These are phyloP conservation scores for Neotoxoptera formosana DNA, from an alignment of 1,140 invertebrate species.

Conservation along the genomic window DNA sequence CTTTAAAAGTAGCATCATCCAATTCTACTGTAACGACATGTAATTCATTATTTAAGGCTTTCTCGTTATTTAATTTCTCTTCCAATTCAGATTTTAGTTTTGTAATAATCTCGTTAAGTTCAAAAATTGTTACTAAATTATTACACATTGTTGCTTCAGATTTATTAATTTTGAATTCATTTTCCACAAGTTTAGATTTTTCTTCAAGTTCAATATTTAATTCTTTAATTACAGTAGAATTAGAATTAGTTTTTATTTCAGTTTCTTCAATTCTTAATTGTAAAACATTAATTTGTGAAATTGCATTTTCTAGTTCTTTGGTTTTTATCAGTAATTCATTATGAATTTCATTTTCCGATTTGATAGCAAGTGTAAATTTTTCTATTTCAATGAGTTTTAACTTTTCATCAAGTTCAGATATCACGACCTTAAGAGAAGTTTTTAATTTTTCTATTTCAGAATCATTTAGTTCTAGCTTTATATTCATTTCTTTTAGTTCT, in stretches of 20 bases:
- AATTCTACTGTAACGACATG: not conserved
- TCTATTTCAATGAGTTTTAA: not conserved
- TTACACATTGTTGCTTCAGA: not conserved
- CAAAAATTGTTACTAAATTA: not conserved
- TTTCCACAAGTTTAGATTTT: not conserved
- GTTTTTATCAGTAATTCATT: not conserved
- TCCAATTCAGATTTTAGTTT: constrained; percentile 8
- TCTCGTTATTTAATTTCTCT: not conserved
- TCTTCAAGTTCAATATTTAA: not conserved
- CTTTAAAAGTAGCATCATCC: not conserved
- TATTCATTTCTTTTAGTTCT: constrained; percentile 13
- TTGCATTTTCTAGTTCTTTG: constrained; percentile 15
- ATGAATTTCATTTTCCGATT: not conserved
- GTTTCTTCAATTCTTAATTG: constrained; percentile 16
- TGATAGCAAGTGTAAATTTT: not conserved
- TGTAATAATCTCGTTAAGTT: not conserved
- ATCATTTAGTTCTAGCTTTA: not conserved
- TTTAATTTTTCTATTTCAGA: not conserved
- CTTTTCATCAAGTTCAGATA: not conserved
- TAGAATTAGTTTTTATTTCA: not conserved
- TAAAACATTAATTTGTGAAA: not conserved
- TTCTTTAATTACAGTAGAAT: not conserved
- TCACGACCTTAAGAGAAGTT: not conserved
- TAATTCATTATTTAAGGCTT: not conserved
- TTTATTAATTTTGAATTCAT: constrained; percentile 19